These are phyloP conservation scores for Labroides dimidiatus DNA, from an alignment of 2,797 vertebrate species.

Conservation along the genomic window DNA sequence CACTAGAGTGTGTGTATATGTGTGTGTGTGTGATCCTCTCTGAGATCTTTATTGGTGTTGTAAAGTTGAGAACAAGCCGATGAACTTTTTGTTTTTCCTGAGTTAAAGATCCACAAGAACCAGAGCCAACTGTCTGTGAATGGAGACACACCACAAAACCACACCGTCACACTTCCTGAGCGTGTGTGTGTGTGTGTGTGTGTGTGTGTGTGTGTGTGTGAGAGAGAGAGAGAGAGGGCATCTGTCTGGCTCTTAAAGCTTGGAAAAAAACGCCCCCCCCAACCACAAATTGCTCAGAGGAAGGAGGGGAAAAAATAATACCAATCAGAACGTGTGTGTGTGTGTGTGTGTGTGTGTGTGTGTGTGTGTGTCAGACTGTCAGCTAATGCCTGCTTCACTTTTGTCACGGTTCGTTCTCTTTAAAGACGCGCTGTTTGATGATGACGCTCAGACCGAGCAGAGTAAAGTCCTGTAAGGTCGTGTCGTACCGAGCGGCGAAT, in stretches of 20 bases:
- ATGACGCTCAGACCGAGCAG: background rate
- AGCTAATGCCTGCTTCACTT: constrained; percentile 55
- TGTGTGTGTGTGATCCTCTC: background rate
- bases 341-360: constrained; percentile 4
- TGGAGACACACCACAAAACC: constrained; percentile 85
- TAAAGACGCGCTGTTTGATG: constrained; percentile 15
- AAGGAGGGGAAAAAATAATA: constrained; percentile 54
- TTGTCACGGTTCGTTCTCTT: constrained; percentile 48
- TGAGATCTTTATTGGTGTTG: constrained; percentile 60
- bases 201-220: constrained; percentile 29
- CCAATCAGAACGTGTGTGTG: constrained; percentile 25
- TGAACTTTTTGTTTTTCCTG: constrained; percentile 44
- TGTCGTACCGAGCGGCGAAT: too few species aligned
- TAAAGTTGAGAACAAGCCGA: constrained; percentile 59
- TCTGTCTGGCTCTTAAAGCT: constrained; percentile 60
- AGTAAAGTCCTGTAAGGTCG: too few species aligned
- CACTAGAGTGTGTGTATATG: too few species aligned
- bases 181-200: constrained; percentile 6
- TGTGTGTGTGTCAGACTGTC: constrained; percentile 38
- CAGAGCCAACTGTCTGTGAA: constrained; percentile 36
- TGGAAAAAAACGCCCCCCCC: constrained; percentile 79
- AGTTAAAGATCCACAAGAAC: background rate
- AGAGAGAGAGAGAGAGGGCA: background rate
- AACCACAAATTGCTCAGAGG: constrained; percentile 86
- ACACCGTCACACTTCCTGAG: constrained; percentile 58